These are phyloP conservation scores for Equus przewalskii DNA, from an alignment of 2,113 vertebrate species.

Conservation along the genomic window DNA sequence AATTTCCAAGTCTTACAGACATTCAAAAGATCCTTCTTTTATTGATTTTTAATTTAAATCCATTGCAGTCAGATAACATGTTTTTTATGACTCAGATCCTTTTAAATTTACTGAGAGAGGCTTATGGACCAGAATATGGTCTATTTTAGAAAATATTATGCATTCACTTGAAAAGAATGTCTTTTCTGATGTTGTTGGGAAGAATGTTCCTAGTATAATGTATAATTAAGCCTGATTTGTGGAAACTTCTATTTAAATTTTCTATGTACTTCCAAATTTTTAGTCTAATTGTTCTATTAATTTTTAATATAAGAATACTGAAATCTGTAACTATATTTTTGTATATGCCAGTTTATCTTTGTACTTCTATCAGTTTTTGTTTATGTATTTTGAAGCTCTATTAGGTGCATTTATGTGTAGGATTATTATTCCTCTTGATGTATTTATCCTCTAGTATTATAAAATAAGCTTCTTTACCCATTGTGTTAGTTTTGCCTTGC, in stretches of 20 bases:
- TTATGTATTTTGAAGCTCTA: background rate
- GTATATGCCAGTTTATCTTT: background rate
- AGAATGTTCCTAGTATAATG: background rate
- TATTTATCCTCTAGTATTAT: background rate
- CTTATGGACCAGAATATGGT: background rate
- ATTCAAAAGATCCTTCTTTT: background rate
- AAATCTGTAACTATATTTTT: background rate
- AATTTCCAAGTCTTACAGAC: background rate
- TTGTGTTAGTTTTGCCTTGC: background rate
- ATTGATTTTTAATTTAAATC: background rate
- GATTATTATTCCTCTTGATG: background rate
- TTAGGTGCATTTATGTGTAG: background rate
- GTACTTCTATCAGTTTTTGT: background rate
- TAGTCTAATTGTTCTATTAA: background rate
- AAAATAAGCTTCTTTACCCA: background rate
- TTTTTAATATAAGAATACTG: background rate
- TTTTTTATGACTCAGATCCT: background rate
- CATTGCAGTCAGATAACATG: background rate
- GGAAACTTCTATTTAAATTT: background rate
- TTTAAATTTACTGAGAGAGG: background rate
- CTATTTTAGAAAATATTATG: background rate
- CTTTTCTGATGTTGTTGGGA: background rate
- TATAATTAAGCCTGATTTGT: background rate
- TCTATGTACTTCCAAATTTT: background rate
- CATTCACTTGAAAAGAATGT: background rate